These are phyloP conservation scores for Sesia apiformis DNA, from an alignment of 2,888 invertebrate genomes.

Conservation along the genomic window DNA sequence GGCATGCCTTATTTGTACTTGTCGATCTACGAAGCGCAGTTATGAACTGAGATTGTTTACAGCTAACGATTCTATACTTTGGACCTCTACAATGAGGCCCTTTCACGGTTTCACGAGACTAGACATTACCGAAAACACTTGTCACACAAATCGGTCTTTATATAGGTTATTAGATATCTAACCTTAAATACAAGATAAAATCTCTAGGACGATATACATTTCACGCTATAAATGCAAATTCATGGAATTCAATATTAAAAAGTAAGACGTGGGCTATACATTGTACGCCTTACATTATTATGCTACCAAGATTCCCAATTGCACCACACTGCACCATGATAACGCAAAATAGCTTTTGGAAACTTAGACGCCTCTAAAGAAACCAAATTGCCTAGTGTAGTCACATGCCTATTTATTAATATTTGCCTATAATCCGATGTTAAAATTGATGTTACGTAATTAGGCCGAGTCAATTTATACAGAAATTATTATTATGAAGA, in stretches of 20 bases:
- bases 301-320: constrained; percentile 59
- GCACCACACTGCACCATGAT: constrained; percentile 31
- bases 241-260: constrained; percentile 70
- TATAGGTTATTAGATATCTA: constrained; percentile 52
- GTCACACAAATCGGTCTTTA: constrained; percentile 47
- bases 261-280: constrained; percentile 37
- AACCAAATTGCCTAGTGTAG: constrained; percentile 4
- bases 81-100: constrained; percentile 38
- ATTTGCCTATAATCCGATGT: background rate
- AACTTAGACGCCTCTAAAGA: background rate
- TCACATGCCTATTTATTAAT: constrained; percentile 3
- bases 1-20: constrained; percentile 67
- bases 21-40: constrained; percentile 48
- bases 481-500: constrained; percentile 8
- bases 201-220: constrained; percentile 72
- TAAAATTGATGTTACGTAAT: constrained; percentile 4
- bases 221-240: constrained; percentile 72
- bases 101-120: constrained; percentile 46
- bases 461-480: constrained; percentile 5
- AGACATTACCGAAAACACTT: constrained; percentile 62
- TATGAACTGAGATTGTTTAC: constrained; percentile 34
- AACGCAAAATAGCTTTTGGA: background rate
- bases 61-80: constrained; percentile 29
- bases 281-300: constrained; percentile 54
- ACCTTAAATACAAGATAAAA: constrained; percentile 69